These are phyloP conservation scores for Zaprionus tsacasi DNA, from an alignment of 1,140 invertebrate species.

Conservation along the genomic window DNA sequence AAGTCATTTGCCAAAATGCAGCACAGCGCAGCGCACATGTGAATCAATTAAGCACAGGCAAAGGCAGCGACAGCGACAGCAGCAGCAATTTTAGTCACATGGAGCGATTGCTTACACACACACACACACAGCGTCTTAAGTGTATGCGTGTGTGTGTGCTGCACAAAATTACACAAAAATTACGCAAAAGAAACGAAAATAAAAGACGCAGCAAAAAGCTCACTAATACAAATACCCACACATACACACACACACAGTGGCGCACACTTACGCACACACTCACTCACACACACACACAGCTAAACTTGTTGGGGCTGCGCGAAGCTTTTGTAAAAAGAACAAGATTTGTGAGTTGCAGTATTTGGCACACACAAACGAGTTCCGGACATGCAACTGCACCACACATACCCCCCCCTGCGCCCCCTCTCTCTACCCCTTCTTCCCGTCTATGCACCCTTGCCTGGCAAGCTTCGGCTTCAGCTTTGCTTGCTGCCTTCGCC, in stretches of 20 bases:
- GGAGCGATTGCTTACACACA: conserved; percentile 13
- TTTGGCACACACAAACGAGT: conserved; percentile 74
- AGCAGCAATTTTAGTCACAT: conserved; percentile 48
- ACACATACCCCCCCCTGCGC: not conserved
- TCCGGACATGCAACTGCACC: conserved; percentile 45
- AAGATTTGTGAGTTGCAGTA: conserved; percentile 77
- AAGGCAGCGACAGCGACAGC: conserved; percentile 17
- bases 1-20: conserved; percentile 80
- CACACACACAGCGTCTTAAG: not conserved
- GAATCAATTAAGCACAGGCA: conserved; percentile 34
- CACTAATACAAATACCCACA: conserved; percentile 16
- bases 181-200: conserved; percentile 41
- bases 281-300: not conserved
- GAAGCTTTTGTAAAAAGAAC: conserved; percentile 38
- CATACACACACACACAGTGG: not conserved
- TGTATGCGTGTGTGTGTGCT: conserved; percentile 13
- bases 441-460: not conserved
- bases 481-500: not conserved
- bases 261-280: conserved; percentile 37
- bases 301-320: conserved; percentile 27
- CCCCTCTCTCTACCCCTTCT: not conserved
- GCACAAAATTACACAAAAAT: conserved; percentile 74
- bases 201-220: not conserved
- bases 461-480: not conserved
- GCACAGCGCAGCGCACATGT: conserved; percentile 53